Evolutionary conservation across 2,113 vertebrate species (phyloP), one percentile per base, ranked within the genome.

Genomic region (Ancistrus triradiatus): DNA sequence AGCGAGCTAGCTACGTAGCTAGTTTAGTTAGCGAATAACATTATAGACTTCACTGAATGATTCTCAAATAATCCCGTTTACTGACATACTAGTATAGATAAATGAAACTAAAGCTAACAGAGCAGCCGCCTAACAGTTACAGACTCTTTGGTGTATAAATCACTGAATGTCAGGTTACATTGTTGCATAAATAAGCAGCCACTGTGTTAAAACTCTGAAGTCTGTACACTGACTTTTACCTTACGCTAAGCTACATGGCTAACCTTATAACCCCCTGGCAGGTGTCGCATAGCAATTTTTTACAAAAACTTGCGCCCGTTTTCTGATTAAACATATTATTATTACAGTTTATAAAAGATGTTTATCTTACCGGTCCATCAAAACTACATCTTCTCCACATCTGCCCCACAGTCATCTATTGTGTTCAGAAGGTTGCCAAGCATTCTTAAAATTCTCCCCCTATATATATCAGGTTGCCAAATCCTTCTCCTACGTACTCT

Each of bases 381-480:
- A n/a, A 35, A 47, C 21, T 15, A 37, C 2, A 1, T 35, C 2
- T 35, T 21, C 14, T 31, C 42, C 63, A 56, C 63, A 25, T 47
- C 51, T 56, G 40, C 51, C 46, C 27, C 28, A 47, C 42, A 18
- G 24, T 44, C 6, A 4, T 46, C 52, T 66, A 48, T 66, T 66
- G 63, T 65, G 63, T 38, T 3, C 5, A 38, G 31, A 13, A 21
- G 63, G 52, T 57, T 57, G 63, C 63, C 63, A 57, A 21, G 21
- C 31, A 57, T 33, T 37, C 19, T 10, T 8, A 18, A 27, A 57
- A 48, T 48, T 22, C 31, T 42, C 40, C 61, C 49, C 2, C 1
- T 42, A 1, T 3, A n/a, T 42, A 13, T 11, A 13, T 10, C 35
- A 37, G 14, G 2, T 11, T 1, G 9, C 9, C 9, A 37, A 8